phyloP scores from a whole-genome alignment of 2,113 vertebrate genomes.

The Pitta sordida region DNA sequence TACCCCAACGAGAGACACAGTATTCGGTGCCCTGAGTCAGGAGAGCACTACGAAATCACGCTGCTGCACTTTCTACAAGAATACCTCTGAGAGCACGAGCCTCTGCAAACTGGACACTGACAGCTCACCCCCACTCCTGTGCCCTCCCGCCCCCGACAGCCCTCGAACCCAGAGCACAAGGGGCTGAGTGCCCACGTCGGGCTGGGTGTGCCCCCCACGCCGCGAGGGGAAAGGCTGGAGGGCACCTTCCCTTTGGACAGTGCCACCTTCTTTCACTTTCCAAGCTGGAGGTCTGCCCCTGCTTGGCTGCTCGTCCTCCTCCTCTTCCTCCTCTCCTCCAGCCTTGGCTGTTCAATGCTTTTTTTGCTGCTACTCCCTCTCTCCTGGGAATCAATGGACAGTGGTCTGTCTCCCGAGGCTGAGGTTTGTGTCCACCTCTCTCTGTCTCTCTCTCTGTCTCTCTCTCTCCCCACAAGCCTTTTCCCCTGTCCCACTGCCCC shows the following conservation, averaged over 20 bases:
- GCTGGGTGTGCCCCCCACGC: background rate
- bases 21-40: slow-evolving; percentile 97
- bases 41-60: slow-evolving; percentile 98
- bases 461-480: background rate
- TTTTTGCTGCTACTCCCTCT: slow-evolving; percentile 67
- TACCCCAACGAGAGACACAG: slow-evolving; percentile 99
- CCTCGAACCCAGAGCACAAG: slow-evolving; percentile 49
- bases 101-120: slow-evolving; percentile 48
- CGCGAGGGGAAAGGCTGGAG: background rate
- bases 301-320: slow-evolving; percentile 36
- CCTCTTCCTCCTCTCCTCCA: slow-evolving; percentile 40
- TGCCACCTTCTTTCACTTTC: slow-evolving; percentile 27
- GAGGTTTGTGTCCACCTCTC: slow-evolving; percentile 37
- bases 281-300: slow-evolving; percentile 51
- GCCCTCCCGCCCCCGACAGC: background rate
- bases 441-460: background rate
- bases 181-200: background rate
- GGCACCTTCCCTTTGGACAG: slow-evolving; percentile 11
- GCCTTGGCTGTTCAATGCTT: slow-evolving; percentile 45
- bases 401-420: background rate
- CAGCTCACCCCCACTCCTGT: background rate
- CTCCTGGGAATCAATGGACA: slow-evolving; percentile 45
- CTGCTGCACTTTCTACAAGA: slow-evolving; percentile 99
- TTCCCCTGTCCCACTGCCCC: background rate
- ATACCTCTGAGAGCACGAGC: slow-evolving; percentile 85